phyloP scores from a whole-genome alignment of 2,888 invertebrate genomes.

The Agrochola circellaris region DNA sequence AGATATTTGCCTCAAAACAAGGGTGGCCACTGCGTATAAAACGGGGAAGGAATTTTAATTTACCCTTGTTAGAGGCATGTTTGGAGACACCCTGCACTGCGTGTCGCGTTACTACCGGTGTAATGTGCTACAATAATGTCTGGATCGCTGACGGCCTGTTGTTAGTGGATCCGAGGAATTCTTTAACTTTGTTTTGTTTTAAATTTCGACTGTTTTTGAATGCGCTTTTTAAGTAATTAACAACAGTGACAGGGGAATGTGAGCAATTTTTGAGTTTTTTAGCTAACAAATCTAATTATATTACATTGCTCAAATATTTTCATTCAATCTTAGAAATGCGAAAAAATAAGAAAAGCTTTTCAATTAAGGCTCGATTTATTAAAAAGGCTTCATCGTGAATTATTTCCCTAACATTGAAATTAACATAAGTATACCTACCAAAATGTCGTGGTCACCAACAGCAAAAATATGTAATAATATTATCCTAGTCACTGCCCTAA shows the following conservation, averaged over 20 bases:
- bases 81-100: constrained; percentile 67
- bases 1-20: constrained; percentile 65
- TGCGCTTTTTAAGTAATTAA: constrained; percentile 48
- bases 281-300: neutral
- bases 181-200: constrained; percentile 59
- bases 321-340: neutral
- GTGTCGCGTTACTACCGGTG: constrained; percentile 64
- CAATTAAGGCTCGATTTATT: neutral
- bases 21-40: constrained; percentile 77
- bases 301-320: neutral
- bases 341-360: neutral
- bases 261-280: constrained; percentile 9
- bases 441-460: neutral
- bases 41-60: constrained; percentile 85
- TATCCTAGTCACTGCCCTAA: neutral
- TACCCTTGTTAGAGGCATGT: constrained; percentile 83
- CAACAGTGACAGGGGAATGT: constrained; percentile 39
- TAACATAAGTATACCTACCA: neutral
- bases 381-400: neutral
- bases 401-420: neutral
- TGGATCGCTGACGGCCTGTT: constrained; percentile 52
- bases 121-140: constrained; percentile 71
- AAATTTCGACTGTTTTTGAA: constrained; percentile 46
- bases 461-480: neutral
- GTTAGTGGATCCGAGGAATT: constrained; percentile 58